A percentile compares a stretch with the other conserved stretches of the same genome.
phyloP scores from a whole-genome alignment of 2,113 vertebrate species.

The Recurvirostra avosetta region DNA sequence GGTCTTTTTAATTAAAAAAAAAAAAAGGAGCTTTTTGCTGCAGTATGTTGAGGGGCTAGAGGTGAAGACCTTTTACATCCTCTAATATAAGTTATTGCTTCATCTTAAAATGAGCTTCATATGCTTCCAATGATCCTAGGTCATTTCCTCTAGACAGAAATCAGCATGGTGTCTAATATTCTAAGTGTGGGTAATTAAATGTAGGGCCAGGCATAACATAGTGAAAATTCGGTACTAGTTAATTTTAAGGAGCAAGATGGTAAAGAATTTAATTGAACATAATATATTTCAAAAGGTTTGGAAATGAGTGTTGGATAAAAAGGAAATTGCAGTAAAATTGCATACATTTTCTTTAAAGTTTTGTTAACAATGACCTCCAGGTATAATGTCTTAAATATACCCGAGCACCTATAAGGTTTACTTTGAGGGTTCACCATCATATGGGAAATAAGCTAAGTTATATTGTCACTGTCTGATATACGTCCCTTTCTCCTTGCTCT shows the following conservation, averaged over 20 bases:
- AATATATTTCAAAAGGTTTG: constrained; percentile 23
- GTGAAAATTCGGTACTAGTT: constrained; percentile 22
- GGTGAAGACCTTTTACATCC: constrained; percentile 68
- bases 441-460: not conserved
- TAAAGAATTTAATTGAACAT: constrained; percentile 17
- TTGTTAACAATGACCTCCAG: not conserved
- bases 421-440: not conserved
- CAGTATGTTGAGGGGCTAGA: not conserved
- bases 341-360: not conserved
- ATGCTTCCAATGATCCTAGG: constrained; percentile 60
- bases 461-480: not conserved
- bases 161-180: constrained; percentile 62
- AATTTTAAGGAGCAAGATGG: constrained; percentile 17
- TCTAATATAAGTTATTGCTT: constrained; percentile 56
- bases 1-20: constrained; percentile 43
- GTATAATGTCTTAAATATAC: not conserved
- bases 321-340: constrained; percentile 28
- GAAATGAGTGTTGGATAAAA: not conserved
- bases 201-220: constrained; percentile 1
- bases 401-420: not conserved
- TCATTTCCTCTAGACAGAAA: constrained; percentile 66
- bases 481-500: not conserved
- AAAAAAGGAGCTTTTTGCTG: not conserved
- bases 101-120: constrained; percentile 56
- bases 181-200: constrained; percentile 34